Evolutionary conservation across 2,113 vertebrate species (phyloP).

Genomic region (Calcarius ornatus): DNA sequence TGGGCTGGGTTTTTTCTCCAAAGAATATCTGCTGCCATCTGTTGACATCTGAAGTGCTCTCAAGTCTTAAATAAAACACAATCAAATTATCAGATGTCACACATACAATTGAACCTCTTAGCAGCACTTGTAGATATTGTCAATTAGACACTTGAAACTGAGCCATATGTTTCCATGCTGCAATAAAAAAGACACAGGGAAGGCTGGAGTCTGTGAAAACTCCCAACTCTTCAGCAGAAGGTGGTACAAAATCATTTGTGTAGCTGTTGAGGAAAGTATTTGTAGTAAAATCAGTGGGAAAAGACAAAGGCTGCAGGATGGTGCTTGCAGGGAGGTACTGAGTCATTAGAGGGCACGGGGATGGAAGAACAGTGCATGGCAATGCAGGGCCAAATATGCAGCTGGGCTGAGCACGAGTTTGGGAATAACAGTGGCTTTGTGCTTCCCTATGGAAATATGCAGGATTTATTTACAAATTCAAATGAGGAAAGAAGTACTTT

Average conservation of each 20-base stretch:
- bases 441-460: background rate
- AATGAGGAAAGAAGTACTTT: background rate
- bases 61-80: conserved; percentile 53
- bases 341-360: background rate
- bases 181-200: conserved; percentile 13
- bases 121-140: conserved; percentile 21
- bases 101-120: conserved; percentile 16
- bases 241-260: background rate
- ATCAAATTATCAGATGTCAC: conserved; percentile 32
- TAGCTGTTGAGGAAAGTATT: background rate
- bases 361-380: background rate
- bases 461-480: background rate
- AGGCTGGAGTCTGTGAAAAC: background rate
- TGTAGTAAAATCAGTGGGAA: background rate
- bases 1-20: background rate
- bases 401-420: background rate
- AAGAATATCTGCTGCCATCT: conserved; percentile 68
- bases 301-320: background rate
- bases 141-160: conserved; percentile 52
- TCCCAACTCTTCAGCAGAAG: background rate
- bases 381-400: background rate
- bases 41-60: conserved; percentile 52
- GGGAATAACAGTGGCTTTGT: background rate
- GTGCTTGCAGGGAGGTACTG: background rate
- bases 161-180: conserved; percentile 23